Evolutionary conservation across 2,113 vertebrate species (phyloP), one percentile per base, ranked within the genome.

Genomic region (Genyomyrus donnyi): DNA sequence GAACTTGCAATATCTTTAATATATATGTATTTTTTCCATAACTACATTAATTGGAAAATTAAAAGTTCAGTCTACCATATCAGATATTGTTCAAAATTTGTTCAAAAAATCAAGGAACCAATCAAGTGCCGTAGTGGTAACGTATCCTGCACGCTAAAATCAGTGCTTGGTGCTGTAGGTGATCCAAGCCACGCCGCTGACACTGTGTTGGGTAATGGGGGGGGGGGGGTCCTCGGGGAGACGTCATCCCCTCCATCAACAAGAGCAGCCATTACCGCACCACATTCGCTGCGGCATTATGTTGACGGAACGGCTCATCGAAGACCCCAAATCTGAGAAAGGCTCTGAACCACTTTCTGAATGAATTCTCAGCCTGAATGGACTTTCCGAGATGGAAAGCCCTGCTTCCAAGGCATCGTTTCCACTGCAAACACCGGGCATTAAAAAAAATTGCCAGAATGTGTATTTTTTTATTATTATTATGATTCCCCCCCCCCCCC

Each of bases 241-340:
- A 27, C 91, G 89, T 88, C 88, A 93, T 89, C 92, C 91, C 90
- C 92, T 93, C 91, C 90, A 92, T 96, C 93, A 95, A 92, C 92
- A 93, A 91, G 91, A 92, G 94, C 92, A 92, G 94, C 93, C 94
- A 94, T 95, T 93, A 94, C 93, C 89, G 89, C 94, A 94, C 93
- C 92, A 93, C 94, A 95, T 95, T 95, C 94, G 92, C 94, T 91
- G 92, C 88, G 85, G 94, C 93, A 95, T 95, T 95, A 95, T 94
- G 91, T 93, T 95, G 94, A 95, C 93, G 94, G 94, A 95, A 94
- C 91, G 90, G 90, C 77, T 92, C 92, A 94, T 95, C 95, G 92
- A 91, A 85, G 91, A 93, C 92, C 92, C 90, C 91, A 93, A 91
- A 92, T 95, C 91, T 93, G 88, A 21, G 90, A 84, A 89, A 91